phyloP scores from a whole-genome alignment of 2,888 invertebrate species.

The Odontocolon sp. region DNA sequence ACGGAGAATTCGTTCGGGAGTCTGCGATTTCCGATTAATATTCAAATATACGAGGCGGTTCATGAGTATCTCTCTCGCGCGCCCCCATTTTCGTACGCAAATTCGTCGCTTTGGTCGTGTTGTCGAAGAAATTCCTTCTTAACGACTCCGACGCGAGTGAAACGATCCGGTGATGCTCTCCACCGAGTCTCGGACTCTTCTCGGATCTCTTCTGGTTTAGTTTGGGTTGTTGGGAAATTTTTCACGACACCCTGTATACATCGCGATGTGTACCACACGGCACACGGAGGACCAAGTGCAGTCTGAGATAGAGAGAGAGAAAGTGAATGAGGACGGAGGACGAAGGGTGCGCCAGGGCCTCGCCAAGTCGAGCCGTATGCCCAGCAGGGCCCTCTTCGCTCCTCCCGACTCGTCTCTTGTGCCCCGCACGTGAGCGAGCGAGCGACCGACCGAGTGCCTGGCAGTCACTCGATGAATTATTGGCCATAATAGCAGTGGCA shows the following conservation, averaged over 20 bases:
- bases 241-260: slow-evolving; percentile 62
- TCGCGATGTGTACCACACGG: slow-evolving; percentile 34
- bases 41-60: slow-evolving; percentile 26
- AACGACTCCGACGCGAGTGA: slow-evolving; percentile 1
- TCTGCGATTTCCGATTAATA: slow-evolving; percentile 14
- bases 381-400: slow-evolving; percentile 51
- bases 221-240: slow-evolving; percentile 50
- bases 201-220: not conserved
- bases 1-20: not conserved
- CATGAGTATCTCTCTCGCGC: not conserved
- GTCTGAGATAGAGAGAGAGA: slow-evolving; percentile 20
- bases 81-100: slow-evolving; percentile 27
- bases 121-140: slow-evolving; percentile 23
- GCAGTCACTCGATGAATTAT: slow-evolving; percentile 81
- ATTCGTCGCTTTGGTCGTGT: slow-evolving; percentile 17
- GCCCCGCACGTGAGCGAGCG: slow-evolving; percentile 69
- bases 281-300: not conserved
- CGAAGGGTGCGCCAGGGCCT: slow-evolving; percentile 48
- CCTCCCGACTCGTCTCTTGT: slow-evolving; percentile 36
- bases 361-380: slow-evolving; percentile 48
- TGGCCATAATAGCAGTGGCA: slow-evolving; percentile 81
- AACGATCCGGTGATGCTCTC: not conserved
- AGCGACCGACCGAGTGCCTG: slow-evolving; percentile 74
- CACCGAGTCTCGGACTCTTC: not conserved
- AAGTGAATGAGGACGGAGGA: slow-evolving; percentile 23